Conservation (phyloP, 2,113 vertebrate genomes). For the Illadopsis cleaveri region DNA sequence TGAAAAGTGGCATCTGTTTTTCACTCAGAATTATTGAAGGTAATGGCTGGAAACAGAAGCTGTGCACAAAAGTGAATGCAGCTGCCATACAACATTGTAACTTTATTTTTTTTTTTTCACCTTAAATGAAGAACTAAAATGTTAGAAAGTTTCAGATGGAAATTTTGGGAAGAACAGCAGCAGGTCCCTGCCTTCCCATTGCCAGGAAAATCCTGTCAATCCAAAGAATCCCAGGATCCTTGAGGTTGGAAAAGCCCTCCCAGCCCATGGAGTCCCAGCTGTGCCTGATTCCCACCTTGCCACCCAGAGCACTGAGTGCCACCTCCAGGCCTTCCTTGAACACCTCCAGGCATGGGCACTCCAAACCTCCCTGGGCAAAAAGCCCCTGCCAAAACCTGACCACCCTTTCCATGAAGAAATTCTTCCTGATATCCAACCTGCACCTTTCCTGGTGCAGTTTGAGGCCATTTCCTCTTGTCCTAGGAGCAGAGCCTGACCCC, state of each 20-base stretch:
- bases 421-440: not conserved
- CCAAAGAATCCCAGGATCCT: rapidly evolving
- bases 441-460: not conserved
- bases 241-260: rapidly evolving
- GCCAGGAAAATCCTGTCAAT: not conserved
- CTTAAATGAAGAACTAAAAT: not conserved
- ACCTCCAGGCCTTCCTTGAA: not conserved
- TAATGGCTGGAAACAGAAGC: not conserved
- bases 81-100: not conserved
- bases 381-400: rapidly evolving
- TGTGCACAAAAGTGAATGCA: not conserved
- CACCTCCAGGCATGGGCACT: not conserved
- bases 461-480: not conserved
- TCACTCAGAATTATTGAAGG: not conserved
- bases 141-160: not conserved
- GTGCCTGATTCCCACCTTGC: rapidly evolving
- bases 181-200: not conserved
- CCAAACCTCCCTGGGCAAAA: not conserved
- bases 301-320: not conserved
- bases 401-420: rapidly evolving
- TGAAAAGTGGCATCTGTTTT: not conserved
- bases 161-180: not conserved
- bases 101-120: rapidly evolving
- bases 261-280: rapidly evolving
- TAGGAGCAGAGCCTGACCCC: not conserved